A percentile compares a stretch with the other conserved stretches of the same genome.
These are phyloP conservation scores for Drosophila suzukii DNA, from an alignment of 1,140 invertebrate species.

Conservation along the genomic window DNA sequence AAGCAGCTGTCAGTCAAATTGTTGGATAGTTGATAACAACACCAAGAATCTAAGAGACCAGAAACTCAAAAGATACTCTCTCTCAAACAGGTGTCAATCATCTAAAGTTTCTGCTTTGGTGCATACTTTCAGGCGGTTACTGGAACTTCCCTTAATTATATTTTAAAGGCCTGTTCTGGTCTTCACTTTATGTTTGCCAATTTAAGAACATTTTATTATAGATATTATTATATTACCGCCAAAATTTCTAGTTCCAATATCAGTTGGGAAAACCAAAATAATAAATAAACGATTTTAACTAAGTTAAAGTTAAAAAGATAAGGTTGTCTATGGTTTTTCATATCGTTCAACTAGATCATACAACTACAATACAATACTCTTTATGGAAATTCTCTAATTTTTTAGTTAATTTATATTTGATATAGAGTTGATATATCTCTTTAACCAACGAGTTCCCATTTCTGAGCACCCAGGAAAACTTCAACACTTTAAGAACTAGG, in stretches of 20 bases:
- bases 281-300: not conserved
- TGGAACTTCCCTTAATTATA: too few relatives aligned
- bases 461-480: too few relatives aligned
- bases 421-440: too few relatives aligned
- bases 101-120: slow-evolving; percentile 1
- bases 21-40: slow-evolving; percentile 6
- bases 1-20: slow-evolving; percentile 40
- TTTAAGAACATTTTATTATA: not conserved
- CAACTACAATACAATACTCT: too few relatives aligned
- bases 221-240: not conserved
- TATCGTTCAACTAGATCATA: too few relatives aligned
- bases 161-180: slow-evolving; percentile 6
- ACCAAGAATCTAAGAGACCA: not conserved
- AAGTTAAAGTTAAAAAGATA: too few relatives aligned
- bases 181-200: slow-evolving; percentile 4
- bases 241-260: not conserved
- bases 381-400: too few relatives aligned
- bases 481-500: too few relatives aligned
- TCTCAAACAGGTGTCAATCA: not conserved
- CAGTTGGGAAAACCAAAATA: too few relatives aligned
- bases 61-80: slow-evolving; percentile 2
- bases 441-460: not conserved
- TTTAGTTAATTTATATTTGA: too few relatives aligned
- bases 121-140: slow-evolving; percentile 36
- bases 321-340: too few relatives aligned